phyloP scores from a whole-genome alignment of 2,797 vertebrate species.

The Falco cherrug region DNA sequence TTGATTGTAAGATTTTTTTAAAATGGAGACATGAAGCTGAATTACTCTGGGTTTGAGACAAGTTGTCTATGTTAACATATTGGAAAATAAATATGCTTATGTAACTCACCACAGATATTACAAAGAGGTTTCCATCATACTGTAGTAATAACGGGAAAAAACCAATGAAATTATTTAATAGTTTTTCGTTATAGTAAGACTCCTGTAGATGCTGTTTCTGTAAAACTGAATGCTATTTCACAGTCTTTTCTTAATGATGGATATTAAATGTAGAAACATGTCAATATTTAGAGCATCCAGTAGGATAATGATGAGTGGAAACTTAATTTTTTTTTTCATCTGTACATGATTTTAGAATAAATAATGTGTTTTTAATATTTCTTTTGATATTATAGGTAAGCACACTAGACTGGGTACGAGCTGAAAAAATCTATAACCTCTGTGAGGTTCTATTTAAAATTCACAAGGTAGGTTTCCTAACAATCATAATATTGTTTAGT shows the following conservation, averaged over 20 bases:
- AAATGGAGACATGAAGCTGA: neutral
- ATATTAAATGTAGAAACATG: neutral
- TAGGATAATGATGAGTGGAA: neutral
- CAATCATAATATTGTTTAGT: neutral
- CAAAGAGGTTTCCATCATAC: neutral
- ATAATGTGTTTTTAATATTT: neutral
- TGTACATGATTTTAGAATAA: neutral
- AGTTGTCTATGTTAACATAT: neutral
- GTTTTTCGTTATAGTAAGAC: neutral
- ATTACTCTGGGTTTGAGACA: neutral
- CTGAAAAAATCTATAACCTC: constrained; percentile 92
- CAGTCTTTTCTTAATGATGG: neutral
- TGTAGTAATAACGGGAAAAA: neutral
- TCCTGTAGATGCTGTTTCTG: neutral
- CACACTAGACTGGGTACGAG: constrained; percentile 87
- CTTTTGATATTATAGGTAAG: constrained; percentile 80
- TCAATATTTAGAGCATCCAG: neutral
- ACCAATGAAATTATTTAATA: neutral
- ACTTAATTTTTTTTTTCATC: neutral
- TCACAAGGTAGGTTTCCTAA: constrained; percentile 86
- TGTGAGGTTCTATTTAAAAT: constrained; percentile 98
- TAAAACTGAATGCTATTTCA: neutral
- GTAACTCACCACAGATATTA: neutral
- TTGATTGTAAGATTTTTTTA: neutral
- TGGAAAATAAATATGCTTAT: neutral